A percentile compares a stretch with the other conserved stretches of the same genome.
phyloP scores from a whole-genome alignment of 37 sponge, comb jelly and placozoan species.

The Crambe crambe region DNA sequence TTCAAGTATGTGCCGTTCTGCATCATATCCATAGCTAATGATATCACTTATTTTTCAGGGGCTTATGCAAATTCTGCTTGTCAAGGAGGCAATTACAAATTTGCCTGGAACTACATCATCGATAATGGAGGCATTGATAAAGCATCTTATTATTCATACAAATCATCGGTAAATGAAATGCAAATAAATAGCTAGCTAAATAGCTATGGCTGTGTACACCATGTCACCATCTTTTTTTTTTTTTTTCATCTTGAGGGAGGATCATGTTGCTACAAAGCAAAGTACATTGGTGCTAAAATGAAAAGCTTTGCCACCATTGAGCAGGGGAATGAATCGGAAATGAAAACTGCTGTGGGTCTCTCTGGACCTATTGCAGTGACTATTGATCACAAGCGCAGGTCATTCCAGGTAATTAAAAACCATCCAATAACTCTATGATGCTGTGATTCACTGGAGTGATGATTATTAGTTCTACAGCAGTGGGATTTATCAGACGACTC shows the following conservation, averaged over 20 bases:
- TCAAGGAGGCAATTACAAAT: constrained; percentile 25
- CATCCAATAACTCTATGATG: too few relatives aligned
- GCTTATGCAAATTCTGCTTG: constrained; percentile 36
- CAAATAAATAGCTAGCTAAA: neutral
- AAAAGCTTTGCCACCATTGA: neutral
- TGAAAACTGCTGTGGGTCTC: constrained; percentile 26
- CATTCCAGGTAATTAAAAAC: constrained; percentile 13
- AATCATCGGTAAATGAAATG: neutral
- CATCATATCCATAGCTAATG: neutral
- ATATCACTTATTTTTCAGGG: neutral
- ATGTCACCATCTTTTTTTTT: neutral
- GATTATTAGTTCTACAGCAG: constrained; percentile 15
- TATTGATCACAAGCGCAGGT: constrained; percentile 31
- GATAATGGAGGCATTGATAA: constrained; percentile 13
- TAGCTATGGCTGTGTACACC: neutral
- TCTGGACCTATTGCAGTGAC: constrained; percentile 41
- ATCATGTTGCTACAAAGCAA: constrained; percentile 10
- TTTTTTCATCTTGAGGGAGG: neutral
- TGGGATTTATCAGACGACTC: constrained; percentile 4
- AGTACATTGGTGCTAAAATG: constrained; percentile 4
- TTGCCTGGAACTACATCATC: constrained; percentile 40
- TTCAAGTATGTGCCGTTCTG: too few relatives aligned
- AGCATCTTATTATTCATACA: constrained; percentile 5
- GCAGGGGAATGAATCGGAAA: constrained; percentile 18
- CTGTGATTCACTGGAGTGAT: too few relatives aligned